Conservation (phyloP, 2,113 vertebrate genomes). For the Axis porcinus region DNA sequence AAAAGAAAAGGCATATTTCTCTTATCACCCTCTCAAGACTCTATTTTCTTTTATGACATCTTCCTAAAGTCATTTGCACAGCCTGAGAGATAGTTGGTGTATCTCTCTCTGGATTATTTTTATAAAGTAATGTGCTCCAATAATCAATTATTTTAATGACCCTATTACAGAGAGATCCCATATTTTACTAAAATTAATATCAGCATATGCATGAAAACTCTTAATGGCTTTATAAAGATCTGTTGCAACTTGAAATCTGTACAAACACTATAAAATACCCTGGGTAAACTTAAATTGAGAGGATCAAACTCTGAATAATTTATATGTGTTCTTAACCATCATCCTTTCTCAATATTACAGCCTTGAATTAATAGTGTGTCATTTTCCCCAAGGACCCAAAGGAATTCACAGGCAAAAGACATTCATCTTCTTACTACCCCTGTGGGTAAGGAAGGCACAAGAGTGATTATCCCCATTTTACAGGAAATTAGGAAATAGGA, state of each 20-base stretch:
- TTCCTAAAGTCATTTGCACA: not conserved
- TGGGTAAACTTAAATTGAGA: slow-evolving; percentile 9
- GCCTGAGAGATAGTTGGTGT: not conserved
- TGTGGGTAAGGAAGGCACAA: not conserved
- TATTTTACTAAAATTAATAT: slow-evolving; percentile 61
- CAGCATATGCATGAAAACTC: not conserved
- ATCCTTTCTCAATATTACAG: slow-evolving; percentile 28
- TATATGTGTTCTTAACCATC: not conserved
- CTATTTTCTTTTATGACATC: not conserved
- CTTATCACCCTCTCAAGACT: not conserved
- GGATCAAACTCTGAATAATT: slow-evolving; percentile 50
- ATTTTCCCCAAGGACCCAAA: not conserved
- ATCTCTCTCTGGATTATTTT: not conserved
- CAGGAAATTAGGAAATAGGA: slow-evolving; percentile 26
- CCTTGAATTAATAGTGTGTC: slow-evolving; percentile 19
- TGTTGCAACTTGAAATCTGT: not conserved
- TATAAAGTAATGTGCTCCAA: not conserved
- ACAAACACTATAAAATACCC: slow-evolving; percentile 1
- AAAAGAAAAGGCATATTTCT: not conserved
- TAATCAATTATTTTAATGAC: slow-evolving; percentile 59
- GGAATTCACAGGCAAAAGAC: not conserved
- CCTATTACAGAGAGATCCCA: not conserved
- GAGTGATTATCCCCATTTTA: slow-evolving; percentile 42
- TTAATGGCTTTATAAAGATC: slow-evolving; percentile 17
- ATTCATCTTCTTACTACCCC: slow-evolving; percentile 21